Base-by-base conservation (phyloP, 30 jellyfish, hydroid and myxozoan genomes). In the Haliclystus octoradiatus region DNA sequence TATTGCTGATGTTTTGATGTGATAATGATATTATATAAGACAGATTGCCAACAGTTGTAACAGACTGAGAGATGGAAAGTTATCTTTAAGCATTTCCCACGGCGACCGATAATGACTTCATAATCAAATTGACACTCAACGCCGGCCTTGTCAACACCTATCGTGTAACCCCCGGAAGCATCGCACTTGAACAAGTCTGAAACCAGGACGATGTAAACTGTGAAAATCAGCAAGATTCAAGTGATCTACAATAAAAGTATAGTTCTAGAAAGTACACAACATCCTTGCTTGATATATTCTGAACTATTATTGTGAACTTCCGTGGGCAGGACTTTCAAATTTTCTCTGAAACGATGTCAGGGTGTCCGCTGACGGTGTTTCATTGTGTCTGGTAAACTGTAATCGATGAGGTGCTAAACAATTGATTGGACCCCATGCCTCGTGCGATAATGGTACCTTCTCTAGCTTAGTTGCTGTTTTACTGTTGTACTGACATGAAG, bases 401-500 rank as follows among this genome's bases (percentile, higher is more conserved):
- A 40, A 40, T 40, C 57, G 57, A 40, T 40, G 57, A 40, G 57
- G 57, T 19, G 57, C 57, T 40, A 9, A 40, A 40, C 57, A 40
- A 40, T 40, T 5, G 14, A 40, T 19, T 40, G 19, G 57, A 5
- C 57, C 9, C 57, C 57, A 40, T 40, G 57, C 57, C 57, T 40
- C 19, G 57, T 19, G 57, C 57, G n/a, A n/a, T n/a, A n/a, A n/a
- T n/a, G n/a, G n/a, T n/a, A n/a, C n/a, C n/a, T n/a, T n/a, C n/a
- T n/a, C n/a, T n/a, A n/a, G n/a, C n/a, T n/a, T n/a, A n/a, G n/a
- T n/a, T n/a, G n/a, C n/a, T n/a, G n/a, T n/a, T n/a, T n/a, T n/a
- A n/a, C n/a, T n/a, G n/a, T n/a, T n/a, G n/a, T n/a, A n/a, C n/a
- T n/a, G n/a, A n/a, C n/a, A n/a, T n/a, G n/a, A n/a, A n/a, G n/a